Base-by-base conservation (phyloP, 1,140 invertebrate genomes). In the Hypsibius dujardini region DNA sequence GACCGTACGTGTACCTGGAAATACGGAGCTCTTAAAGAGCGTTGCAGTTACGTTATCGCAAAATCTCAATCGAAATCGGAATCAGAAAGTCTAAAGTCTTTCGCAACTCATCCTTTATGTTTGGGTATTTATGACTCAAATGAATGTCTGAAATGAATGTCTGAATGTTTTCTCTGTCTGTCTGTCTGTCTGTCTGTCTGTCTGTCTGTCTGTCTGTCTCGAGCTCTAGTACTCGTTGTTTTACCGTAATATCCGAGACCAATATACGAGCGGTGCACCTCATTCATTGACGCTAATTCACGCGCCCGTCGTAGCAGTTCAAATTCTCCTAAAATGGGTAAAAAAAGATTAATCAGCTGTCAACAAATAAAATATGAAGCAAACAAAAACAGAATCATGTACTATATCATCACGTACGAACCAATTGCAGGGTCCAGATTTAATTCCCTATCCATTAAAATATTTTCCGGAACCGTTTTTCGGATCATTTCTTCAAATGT, bases 231-330 rank as follows among this genome's bases (percentile, higher is more conserved):
- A n/a, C n/a, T n/a, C n/a, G n/a, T n/a, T n/a, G n/a, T n/a, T n/a
- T n/a, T n/a, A n/a, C 95, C 96, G 79, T 98, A 88, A 79, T 97
- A 98, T 0, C 96, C 96, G 88, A 98, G 95, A 0, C 96, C 96
- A 71, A 99, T 96, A 77, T 92, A 99, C 2, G 90, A 90, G 71
- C 93, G 84, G 90, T 92, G 98, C 75, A 94, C 84, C 80, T 94
- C 83, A 81, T 98, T 98, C 76, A 88, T 86, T 71, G 88, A 84
- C 0, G 90, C 87, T 74, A 97, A 88, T 73, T 85, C 81, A 47
- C 85, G 82, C 42, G 92, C 87, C 75, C 86, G 83, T 73, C 87
- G 85, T 47, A 95, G 87, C 14, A 96, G 79, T 73, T 93, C 88
- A 77, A 90, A 87, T 81, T 98, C 94, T 77, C 88, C 93, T 92